Evolutionary conservation across 2,797 vertebrate genomes (phyloP), one percentile per base, ranked within the genome.

Genomic region (Sebastiscus tertius): DNA sequence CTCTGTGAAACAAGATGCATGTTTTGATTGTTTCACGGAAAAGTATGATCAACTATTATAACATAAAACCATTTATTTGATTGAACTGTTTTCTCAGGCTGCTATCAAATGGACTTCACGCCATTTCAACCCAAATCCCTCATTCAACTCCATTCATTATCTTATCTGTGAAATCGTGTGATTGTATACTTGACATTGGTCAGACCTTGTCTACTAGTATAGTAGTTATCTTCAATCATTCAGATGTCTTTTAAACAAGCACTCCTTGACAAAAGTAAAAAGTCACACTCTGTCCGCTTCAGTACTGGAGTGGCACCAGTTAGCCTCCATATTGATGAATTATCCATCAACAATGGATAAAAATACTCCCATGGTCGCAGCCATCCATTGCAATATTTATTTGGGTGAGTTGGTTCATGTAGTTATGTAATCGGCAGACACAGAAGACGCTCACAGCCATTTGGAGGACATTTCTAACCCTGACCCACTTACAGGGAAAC

Each of bases 321-420:
- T 42, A 22, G 16, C 31, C 64, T 77, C 69, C 73, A 67, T 54
- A 31, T 56, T 34, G 73, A 91, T 95, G 58, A 93, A 94, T 93
- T 90, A 92, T 93, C 89, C 78, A 93, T 92, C 75, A 90, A 72
- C 65, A 76, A 65, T 55, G 79, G 66, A 77, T 93, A 92, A 93
- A 95, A 93, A 93, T 94, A 92, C 74, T 58, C 55, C 42, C 77
- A 29, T 70, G 72, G 73, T 73, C 26, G 27, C 80, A 72, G 72
- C 58, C 58, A 55, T 84, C 58, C 58, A 54, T 84, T 95, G 79
- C 81, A 94, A 91, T 93, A 94, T 95, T 95, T 87, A 94, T 92
- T 81, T 81, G 77, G 81, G 79, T 77, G 84, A 87, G 80, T 77
- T 80, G 71, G 82, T 89, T 2, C 79, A 85, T 71, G 1, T 49